phyloP scores from a whole-genome alignment of 2,797 vertebrate genomes.

The Nasua narica region DNA sequence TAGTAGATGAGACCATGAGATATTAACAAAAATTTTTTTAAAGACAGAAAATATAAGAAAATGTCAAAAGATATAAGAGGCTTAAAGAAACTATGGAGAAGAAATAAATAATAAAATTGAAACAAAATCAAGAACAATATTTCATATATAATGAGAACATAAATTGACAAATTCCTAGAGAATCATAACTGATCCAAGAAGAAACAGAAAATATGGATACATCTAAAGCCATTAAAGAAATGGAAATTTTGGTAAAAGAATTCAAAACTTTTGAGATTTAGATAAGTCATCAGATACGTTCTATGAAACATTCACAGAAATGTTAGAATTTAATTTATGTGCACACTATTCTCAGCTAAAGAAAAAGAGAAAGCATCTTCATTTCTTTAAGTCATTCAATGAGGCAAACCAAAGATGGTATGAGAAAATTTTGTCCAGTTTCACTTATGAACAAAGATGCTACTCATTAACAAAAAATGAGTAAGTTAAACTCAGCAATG shows the following conservation, averaged over 20 bases:
- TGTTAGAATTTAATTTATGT: not conserved
- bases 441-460: not conserved
- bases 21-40: not conserved
- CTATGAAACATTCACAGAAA: not conserved
- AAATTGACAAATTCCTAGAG: not conserved
- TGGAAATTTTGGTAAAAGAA: not conserved
- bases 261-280: not conserved
- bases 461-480: not conserved
- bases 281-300: not conserved
- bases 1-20: not conserved
- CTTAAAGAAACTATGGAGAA: not conserved
- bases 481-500: not conserved
- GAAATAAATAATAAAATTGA: not conserved
- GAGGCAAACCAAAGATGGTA: not conserved
- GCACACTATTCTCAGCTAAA: not conserved
- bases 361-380: not conserved
- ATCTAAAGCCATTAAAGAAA: not conserved
- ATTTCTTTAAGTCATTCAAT: not conserved
- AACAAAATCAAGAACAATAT: not conserved
- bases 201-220: not conserved
- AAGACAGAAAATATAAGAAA: not conserved
- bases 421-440: not conserved
- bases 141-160: not conserved
- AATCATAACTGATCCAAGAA: not conserved
- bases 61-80: not conserved